Percentiles rank a stretch among this genome's conserved stretches.
phyloP scores from a whole-genome alignment of 1,140 invertebrate species.

The Brachystomella parvula region DNA sequence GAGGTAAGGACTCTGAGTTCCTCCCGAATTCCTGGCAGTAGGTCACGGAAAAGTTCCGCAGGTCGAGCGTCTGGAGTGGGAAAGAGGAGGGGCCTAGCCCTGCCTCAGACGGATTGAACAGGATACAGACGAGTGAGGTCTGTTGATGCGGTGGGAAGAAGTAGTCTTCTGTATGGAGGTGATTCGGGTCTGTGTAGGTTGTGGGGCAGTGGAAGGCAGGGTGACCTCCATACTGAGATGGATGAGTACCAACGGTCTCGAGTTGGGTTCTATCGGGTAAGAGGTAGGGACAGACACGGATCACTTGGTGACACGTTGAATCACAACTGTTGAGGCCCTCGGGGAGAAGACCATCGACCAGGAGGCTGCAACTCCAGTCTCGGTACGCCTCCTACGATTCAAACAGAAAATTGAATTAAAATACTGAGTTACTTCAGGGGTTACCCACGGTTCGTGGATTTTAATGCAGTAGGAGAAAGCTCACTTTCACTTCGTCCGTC shows the following conservation, averaged over 20 bases:
- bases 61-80: constrained; percentile 1
- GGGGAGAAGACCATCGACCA: constrained; percentile 17
- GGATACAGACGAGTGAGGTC: neutral
- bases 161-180: neutral
- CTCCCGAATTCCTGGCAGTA: constrained; percentile 3
- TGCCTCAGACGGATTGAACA: constrained; percentile 12
- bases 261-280: constrained; percentile 33
- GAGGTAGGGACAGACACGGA: constrained; percentile 34
- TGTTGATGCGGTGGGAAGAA: neutral
- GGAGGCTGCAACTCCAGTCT: constrained; percentile 35
- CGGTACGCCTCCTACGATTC: constrained; percentile 34
- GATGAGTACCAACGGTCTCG: constrained; percentile 18
- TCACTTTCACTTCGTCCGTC: neutral
- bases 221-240: constrained; percentile 36
- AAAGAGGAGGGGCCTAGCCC: neutral
- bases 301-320: constrained; percentile 28
- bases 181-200: neutral
- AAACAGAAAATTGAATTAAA: neutral
- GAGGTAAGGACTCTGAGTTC: neutral
- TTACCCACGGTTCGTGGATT: neutral
- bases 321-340: constrained; percentile 16
- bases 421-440: too few relatives aligned
- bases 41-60: constrained; percentile 2
- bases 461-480: too few relatives aligned
- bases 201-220: constrained; percentile 37